Percentiles rank a stretch among this genome's conserved stretches.
Conservation (phyloP, 1,140 invertebrate species). For the Yoshiicerus persimilis region DNA sequence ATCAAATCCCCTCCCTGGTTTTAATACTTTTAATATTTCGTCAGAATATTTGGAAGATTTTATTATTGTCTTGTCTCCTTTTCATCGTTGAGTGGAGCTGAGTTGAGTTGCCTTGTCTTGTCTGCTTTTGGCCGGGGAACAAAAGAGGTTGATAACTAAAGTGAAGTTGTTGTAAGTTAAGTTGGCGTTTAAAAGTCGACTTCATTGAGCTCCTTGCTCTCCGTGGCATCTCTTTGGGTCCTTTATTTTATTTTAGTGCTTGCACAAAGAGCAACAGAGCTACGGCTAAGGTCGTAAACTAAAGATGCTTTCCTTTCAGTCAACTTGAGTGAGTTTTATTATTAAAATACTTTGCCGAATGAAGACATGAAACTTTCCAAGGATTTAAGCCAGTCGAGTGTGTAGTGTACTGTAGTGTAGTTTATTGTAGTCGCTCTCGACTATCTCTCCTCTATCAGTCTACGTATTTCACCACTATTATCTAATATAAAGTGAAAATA, state of each 20-base stretch:
- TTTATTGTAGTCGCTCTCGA: background rate
- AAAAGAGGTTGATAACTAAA: constrained; percentile 1
- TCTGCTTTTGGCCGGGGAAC: background rate
- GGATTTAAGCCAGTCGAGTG: background rate
- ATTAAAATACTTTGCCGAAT: constrained; percentile 20
- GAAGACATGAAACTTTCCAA: background rate
- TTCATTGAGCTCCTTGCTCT: background rate
- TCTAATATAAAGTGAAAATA: background rate
- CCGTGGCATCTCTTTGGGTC: background rate
- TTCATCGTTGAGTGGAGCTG: constrained; percentile 10
- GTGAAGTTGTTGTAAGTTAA: constrained; percentile 14
- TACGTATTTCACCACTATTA: constrained; percentile 13
- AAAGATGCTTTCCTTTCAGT: constrained; percentile 22
- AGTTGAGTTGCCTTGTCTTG: background rate
- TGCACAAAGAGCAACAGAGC: constrained; percentile 14
- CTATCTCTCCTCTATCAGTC: background rate
- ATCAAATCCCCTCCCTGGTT: background rate
- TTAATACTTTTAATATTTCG: constrained; percentile 23
- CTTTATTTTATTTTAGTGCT: constrained; percentile 19
- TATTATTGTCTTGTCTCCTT: constrained; percentile 6
- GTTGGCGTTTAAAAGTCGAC: constrained; percentile 14
- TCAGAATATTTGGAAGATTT: constrained; percentile 18
- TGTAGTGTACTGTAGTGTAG: background rate
- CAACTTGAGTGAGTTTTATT: constrained; percentile 20
- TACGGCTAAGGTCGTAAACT: constrained; percentile 8